Conservation (phyloP, 2,797 vertebrate genomes). For the Vireo griseus region DNA sequence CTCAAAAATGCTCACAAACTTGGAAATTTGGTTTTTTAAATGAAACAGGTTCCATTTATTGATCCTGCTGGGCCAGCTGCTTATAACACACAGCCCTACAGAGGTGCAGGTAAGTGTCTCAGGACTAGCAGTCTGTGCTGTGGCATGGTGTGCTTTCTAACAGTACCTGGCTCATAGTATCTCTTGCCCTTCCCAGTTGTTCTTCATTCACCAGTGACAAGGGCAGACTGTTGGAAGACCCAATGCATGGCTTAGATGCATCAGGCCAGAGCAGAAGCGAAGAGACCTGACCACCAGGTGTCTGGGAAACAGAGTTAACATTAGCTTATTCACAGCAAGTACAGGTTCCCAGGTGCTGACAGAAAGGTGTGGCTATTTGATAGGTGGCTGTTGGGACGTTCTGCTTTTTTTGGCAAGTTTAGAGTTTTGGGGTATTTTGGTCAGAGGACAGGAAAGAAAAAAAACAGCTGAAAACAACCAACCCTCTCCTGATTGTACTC, state of each 20-base stretch:
- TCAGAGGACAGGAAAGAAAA: neutral
- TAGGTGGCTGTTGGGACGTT: neutral
- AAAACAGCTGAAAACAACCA: accelerated
- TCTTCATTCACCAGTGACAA: neutral
- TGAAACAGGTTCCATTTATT: neutral
- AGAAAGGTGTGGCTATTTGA: neutral
- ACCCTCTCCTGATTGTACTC: neutral
- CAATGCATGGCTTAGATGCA: accelerated
- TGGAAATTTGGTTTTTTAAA: neutral
- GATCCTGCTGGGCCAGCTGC: neutral
- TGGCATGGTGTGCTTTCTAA: neutral
- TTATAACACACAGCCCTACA: neutral
- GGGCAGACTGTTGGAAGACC: neutral
- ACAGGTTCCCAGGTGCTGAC: neutral
- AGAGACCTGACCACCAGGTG: neutral
- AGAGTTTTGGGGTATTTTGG: neutral
- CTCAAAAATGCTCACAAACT: neutral
- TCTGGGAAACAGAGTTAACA: neutral
- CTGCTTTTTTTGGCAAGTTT: neutral
- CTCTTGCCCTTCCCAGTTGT: neutral
- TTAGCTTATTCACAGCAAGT: neutral
- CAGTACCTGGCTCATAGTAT: neutral
- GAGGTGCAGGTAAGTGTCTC: neutral
- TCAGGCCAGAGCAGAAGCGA: neutral
- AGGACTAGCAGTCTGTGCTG: neutral